Evolutionary conservation across 2,888 invertebrate genomes (phyloP), one percentile per base, ranked within the genome.

Genomic region (Eilema sororculum): DNA sequence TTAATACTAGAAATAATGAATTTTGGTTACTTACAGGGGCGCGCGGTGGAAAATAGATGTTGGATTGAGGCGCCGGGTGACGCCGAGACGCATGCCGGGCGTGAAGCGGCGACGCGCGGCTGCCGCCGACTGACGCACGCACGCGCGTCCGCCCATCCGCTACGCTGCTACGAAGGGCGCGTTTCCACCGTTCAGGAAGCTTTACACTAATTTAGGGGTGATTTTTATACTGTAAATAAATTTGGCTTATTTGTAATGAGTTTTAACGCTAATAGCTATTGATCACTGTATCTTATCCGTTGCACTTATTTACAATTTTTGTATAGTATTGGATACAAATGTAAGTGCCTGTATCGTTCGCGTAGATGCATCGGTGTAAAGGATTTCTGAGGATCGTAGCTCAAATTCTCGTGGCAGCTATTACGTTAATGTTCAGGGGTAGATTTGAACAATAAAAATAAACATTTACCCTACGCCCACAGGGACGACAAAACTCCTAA

Each of bases 71-170:
- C 77, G 82, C 78, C 82, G 87, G 83, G 84, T 82, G 77, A 80
- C 79, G 82, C 80, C 81, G 81, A 79, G 78, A 84, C 88, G 89
- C 93, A 93, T 93, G 86, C 92, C 92, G 86, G 79, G 89, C 92
- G 91, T 87, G 88, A 83, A 84, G 90, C 91, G 90, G 88, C 90
- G 86, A 86, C 91, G 91, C 93, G 91, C 91, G 90, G 88, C 90
- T 86, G 85, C 86, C 89, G 90, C 91, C 92, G 90, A 92, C 92
- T 91, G 89, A 90, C 93, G 91, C 90, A 91, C 92, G 93, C 94
- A 91, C 91, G 92, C 90, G 89, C 91, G 87, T 84, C 66, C 84
- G 67, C 75, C 73, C 83, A 79, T 24, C 79, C 80, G 85, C 86
- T 85, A 68, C 63, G 75, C 66, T 81, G 84, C 88, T 88, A 88